Base-by-base conservation (phyloP, 2,888 invertebrate species). In the Plagiodera versicolora region DNA sequence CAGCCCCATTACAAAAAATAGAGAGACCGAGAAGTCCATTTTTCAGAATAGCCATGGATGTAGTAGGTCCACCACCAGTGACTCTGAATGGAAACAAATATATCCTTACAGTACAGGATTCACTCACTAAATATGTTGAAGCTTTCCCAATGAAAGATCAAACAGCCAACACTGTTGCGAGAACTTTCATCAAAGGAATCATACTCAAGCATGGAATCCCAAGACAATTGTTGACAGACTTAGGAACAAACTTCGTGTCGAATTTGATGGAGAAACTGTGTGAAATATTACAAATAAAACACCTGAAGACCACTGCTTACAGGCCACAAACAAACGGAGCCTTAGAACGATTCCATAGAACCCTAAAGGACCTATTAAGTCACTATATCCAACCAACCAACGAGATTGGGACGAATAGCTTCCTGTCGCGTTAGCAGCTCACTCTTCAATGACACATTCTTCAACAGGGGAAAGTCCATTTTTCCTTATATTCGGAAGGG, bases 361-460 rank as follows among this genome's bases (percentile, higher is more conserved):
- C 60, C 6, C 57, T 44, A 59, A 66, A 48, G 44, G 68, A 32
- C 51, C 51, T 44, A 35, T 49, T 51, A 49, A 66, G 67, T 6
- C 71, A 72, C 55, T 72, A 69, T 49, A 67, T 75, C 0, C 45
- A 58, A 3, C 30, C 63, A 64, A 71, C 20, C 70, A 70, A 46
- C 32, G 54, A 14, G 69, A 75, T 57, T 75, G 73, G 72, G 72
- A 73, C 45, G 47, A 63, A 11, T 70, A 69, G 69, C 18, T 75
- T 18, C 71, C 71, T 5, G 70, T 63, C 48, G 70, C 68, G 1
- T 39, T 72, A 44, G 67, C 71, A 56, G 67, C 71, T 1, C 67
- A 68, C 39, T 35, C 64, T 6, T 52, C 63, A 6, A 64, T 48
- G n/a, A 62, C 63, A 5, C 70, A 72, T 53, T 56, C 57, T 16